Conservation (phyloP, 2,797 vertebrate genomes). For the Rhinatrema bivittatum region DNA sequence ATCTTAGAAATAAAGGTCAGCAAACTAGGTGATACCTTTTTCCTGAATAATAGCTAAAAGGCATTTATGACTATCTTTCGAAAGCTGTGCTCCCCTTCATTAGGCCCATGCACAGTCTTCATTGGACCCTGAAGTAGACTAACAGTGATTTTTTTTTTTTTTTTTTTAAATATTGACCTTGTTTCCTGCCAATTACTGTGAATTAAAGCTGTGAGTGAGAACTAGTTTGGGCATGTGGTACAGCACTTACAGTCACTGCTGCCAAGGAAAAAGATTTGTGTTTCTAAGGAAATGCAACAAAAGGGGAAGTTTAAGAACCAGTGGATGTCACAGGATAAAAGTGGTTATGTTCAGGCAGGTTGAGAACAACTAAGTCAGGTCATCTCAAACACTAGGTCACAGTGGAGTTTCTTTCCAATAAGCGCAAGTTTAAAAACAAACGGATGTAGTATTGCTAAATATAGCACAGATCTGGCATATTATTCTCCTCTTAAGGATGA, state of each 20-base stretch:
- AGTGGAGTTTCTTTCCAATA: constrained; percentile 28
- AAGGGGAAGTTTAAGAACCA: constrained; percentile 56
- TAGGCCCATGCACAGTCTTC: no score
- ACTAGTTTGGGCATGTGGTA: constrained; percentile 68
- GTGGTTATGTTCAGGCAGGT: constrained; percentile 33
- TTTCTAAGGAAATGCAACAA: constrained; percentile 71
- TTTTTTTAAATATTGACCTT: constrained; percentile 58
- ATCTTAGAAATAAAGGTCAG: no score
- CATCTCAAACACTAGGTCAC: constrained; percentile 44
- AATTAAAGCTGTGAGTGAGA: constrained; percentile 67
- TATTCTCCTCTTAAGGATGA: constrained; percentile 25
- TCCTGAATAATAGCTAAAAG: no score
- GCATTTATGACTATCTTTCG: no score
- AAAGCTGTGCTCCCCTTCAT: no score
- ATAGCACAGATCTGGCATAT: constrained; percentile 39
- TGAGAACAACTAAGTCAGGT: constrained; percentile 31
- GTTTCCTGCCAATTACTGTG: constrained; percentile 70
- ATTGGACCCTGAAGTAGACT: constrained; percentile 50
- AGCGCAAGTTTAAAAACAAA: constrained; percentile 46
- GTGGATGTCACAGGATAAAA: constrained; percentile 47
- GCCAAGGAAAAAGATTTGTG: constrained; percentile 70
- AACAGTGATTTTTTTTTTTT: constrained; percentile 52
- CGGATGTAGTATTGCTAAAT: constrained; percentile 25
- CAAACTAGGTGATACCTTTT: no score
- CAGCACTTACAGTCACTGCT: constrained; percentile 48